Evolutionary conservation across 2,888 invertebrate species (phyloP), one percentile per base, ranked within the genome.

Genomic region (Colostygia pectinataria): DNA sequence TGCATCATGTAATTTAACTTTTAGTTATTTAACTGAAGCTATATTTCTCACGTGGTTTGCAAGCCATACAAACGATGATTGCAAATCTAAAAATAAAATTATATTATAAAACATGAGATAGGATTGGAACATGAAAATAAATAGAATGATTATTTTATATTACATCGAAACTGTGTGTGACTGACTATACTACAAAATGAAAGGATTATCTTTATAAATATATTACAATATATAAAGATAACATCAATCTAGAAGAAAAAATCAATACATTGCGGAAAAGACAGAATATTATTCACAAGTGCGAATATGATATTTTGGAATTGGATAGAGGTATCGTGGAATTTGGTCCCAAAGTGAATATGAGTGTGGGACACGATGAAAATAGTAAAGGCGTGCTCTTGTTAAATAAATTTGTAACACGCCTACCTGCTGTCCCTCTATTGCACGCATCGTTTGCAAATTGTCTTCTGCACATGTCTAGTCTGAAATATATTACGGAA

Each of bases 381-480:
- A 77, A 61, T 23, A 68, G 51, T 44, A 67, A 71, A 81, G 89
- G 89, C 86, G 89, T 89, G 89, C 88, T 84, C 79, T 79, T 77
- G 69, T 63, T 65, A 74, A 70, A 68, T 61, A 71, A 78, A 62
- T 77, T 72, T 70, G 74, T 77, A 77, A 85, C 89, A 88, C 88
- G 86, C 88, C 93, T 97, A 98, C 98, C 98, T 96, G 98, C 98
- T 74, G 98, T 98, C 93, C 98, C 98, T 93, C 97, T 95, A 95
- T 98, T 98, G 95, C 98, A 98, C 91, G 95, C 95, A 92, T 97
- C 97, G 93, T 95, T 95, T 88, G 96, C 95, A 93, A 94, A 95
- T 92, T 96, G 95, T 93, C 97, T 94, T 92, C 98, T 95, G 95
- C 98, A 98, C 97, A 98, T 98, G 95, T 98, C 98, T 94, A 98